Evolutionary conservation across 2,113 vertebrate species (phyloP).

Genomic region (Hyaena hyaena): DNA sequence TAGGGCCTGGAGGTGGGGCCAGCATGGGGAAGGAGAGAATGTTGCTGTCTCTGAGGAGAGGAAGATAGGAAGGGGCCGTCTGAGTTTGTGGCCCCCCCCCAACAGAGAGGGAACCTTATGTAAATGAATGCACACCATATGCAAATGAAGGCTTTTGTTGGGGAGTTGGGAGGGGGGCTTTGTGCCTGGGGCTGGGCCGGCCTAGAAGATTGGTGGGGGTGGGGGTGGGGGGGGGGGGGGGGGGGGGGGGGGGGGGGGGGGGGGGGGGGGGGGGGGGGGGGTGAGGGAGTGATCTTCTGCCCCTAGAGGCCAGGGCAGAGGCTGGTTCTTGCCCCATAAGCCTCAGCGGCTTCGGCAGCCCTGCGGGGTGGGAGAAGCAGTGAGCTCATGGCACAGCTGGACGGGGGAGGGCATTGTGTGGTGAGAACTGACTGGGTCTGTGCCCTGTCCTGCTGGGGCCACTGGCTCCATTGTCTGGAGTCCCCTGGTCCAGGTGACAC

Average conservation of each 20-base stretch:
- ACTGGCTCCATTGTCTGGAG: slow-evolving; percentile 72
- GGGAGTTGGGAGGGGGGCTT: not conserved
- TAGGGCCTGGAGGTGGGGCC: not conserved
- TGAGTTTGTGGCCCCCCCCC: not conserved
- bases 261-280: not conserved
- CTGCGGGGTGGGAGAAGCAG: slow-evolving; percentile 25
- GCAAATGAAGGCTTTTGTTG: slow-evolving; percentile 67
- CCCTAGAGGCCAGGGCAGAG: slow-evolving; percentile 38
- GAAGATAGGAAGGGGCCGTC: not conserved
- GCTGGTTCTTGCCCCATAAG: slow-evolving; percentile 6
- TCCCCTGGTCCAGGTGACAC: slow-evolving; percentile 66
- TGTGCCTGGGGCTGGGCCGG: not conserved
- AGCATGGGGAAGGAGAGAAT: not conserved
- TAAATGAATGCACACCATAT: not conserved
- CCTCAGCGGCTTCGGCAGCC: slow-evolving; percentile 44
- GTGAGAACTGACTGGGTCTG: slow-evolving; percentile 22
- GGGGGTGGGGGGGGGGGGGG: not conserved
- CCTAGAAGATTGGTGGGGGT: not conserved
- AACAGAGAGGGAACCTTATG: not conserved
- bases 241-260: too few species aligned
- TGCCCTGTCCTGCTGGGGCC: slow-evolving; percentile 26
- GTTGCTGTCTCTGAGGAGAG: not conserved
- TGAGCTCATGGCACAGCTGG: slow-evolving; percentile 81
- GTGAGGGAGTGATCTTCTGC: not conserved
- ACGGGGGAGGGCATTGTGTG: slow-evolving; percentile 35